Conservation (phyloP, 2,888 invertebrate genomes). For the Apamea epomidion region DNA sequence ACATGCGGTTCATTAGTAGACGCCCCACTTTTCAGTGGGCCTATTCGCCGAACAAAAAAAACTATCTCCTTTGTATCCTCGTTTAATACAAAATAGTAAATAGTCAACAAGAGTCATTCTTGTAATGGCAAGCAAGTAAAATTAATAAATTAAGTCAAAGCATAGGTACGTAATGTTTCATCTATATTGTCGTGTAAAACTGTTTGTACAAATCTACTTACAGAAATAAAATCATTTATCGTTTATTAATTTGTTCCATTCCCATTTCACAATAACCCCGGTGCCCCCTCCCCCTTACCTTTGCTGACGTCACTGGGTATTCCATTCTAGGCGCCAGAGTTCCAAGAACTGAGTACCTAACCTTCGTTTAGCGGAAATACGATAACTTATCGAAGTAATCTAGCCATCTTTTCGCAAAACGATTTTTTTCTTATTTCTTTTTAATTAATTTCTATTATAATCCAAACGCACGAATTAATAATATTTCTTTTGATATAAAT, state of each 20-base stretch:
- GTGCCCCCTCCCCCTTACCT: not conserved
- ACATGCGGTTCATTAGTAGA: no score
- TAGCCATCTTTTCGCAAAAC: not conserved
- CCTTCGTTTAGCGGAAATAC: slow-evolving; percentile 23
- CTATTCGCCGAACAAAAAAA: no score
- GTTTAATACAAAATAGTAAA: no score
- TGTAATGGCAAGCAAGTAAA: not conserved
- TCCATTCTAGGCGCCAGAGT: not conserved
- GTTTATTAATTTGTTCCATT: slow-evolving; percentile 1
- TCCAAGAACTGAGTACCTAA: slow-evolving; percentile 36
- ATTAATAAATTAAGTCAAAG: slow-evolving; percentile 3
- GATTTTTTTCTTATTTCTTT: not conserved
- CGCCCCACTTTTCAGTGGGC: no score
- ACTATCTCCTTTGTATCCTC: no score
- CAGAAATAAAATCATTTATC: no score
- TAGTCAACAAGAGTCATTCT: not conserved
- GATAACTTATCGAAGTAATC: slow-evolving; percentile 8
- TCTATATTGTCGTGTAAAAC: not conserved
- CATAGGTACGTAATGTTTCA: slow-evolving; percentile 2
- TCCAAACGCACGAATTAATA: not conserved
- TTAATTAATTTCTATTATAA: not conserved
- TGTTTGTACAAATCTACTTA: no score
- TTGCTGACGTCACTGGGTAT: slow-evolving; percentile 24
- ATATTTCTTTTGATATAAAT: not conserved
- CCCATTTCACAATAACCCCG: not conserved